phyloP scores from a whole-genome alignment of 2,888 invertebrate genomes.

The Eutolmus rufibarbis region DNA sequence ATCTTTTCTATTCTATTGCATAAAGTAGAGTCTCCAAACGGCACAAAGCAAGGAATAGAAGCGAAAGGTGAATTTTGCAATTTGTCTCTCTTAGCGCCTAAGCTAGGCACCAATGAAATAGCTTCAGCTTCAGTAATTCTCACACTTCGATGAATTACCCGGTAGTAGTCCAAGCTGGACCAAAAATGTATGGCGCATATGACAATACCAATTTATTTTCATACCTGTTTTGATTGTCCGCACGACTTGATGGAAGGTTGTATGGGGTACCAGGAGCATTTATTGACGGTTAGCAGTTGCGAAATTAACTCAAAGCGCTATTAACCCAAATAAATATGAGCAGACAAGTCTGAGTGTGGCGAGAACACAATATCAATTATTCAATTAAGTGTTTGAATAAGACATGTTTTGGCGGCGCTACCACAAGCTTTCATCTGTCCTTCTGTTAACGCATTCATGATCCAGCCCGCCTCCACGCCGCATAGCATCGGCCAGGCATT shows the following conservation, averaged over 20 bases:
- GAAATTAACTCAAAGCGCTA: not conserved
- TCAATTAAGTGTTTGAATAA: conserved; percentile 31
- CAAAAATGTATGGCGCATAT: not conserved
- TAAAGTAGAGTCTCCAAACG: not conserved
- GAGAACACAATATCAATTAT: conserved; percentile 13
- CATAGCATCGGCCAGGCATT: conserved; percentile 2
- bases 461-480: conserved; percentile 16
- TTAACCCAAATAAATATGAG: conserved; percentile 21
- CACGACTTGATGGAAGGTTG: not conserved
- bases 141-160: not conserved
- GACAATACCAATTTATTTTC: not conserved
- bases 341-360: not conserved
- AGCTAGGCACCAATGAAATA: not conserved
- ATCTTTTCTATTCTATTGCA: too few relatives aligned
- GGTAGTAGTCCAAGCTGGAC: not conserved
- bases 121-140: not conserved
- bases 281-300: not conserved
- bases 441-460: conserved; percentile 28
- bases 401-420: conserved; percentile 31
- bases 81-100: not conserved
- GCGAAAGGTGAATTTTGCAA: not conserved
- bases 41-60: not conserved
- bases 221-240: not conserved
- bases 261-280: not conserved
- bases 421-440: conserved; percentile 15